Evolutionary conservation across 2,888 invertebrate genomes (phyloP).

Genomic region (Drosophila affinis): DNA sequence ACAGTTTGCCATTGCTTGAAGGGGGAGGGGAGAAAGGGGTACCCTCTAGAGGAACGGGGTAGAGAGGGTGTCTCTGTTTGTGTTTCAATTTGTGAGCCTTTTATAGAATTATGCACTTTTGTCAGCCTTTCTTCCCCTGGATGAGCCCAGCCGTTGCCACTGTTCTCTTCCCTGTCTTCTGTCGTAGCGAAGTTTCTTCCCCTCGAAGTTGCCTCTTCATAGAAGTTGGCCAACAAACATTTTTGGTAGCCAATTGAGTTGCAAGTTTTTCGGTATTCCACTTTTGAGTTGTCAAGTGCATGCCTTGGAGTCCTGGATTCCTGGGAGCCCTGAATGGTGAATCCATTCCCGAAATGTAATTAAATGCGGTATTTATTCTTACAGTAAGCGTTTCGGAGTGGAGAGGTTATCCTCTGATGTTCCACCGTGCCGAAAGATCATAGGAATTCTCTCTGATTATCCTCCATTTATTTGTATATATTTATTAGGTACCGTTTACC

Average conservation of each 20-base stretch:
- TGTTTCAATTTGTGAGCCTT: slow-evolving; percentile 77
- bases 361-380: neutral
- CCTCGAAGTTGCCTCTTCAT: neutral
- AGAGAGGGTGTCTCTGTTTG: slow-evolving; percentile 50
- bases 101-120: slow-evolving; percentile 78
- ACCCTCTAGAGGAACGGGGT: neutral
- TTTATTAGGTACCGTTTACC: no score
- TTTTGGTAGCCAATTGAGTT: slow-evolving; percentile 37
- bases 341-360: neutral
- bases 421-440: neutral
- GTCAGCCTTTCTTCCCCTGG: slow-evolving; percentile 48
- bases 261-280: slow-evolving; percentile 20
- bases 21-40: neutral
- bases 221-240: slow-evolving; percentile 34
- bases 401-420: neutral
- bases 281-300: neutral
- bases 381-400: no score
- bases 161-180: neutral
- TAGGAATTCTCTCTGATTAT: no score
- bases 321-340: neutral
- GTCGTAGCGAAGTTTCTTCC: neutral
- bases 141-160: neutral
- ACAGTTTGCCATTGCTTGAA: slow-evolving; percentile 47
- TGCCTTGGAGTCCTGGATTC: neutral
- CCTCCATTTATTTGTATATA: no score